phyloP scores from a whole-genome alignment of 2,113 vertebrate genomes.

The Plotosus lineatus region DNA sequence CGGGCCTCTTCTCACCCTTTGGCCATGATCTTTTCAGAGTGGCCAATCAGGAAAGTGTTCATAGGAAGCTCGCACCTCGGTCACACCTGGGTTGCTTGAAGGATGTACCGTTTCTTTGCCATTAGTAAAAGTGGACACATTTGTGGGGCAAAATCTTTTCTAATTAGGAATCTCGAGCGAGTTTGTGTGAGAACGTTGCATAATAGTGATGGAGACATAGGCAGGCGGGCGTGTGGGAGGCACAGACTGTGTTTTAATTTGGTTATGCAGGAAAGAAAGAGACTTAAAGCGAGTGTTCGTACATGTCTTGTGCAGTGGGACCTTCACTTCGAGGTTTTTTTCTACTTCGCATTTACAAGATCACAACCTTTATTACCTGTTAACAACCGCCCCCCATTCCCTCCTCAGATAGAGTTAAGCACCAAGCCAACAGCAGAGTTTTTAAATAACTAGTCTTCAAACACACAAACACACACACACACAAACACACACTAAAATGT shows the following conservation, averaged over 20 bases:
- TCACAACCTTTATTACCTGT: not conserved
- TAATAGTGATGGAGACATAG: conserved; percentile 24
- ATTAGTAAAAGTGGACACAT: not conserved
- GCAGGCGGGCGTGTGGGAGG: conserved; percentile 33
- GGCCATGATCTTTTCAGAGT: not conserved
- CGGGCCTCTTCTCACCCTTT: not conserved
- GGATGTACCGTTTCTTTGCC: not conserved
- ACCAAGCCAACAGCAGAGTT: conserved; percentile 14
- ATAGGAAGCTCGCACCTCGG: not conserved
- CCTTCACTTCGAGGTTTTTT: conserved; percentile 31
- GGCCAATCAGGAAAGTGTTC: not conserved
- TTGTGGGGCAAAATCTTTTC: not conserved
- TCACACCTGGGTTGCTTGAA: not conserved
- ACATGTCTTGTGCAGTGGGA: not conserved
- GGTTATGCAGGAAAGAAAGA: conserved; percentile 26
- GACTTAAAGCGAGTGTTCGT: not conserved
- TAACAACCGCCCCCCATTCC: not conserved
- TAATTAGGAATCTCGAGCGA: not conserved
- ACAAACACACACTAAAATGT: not conserved
- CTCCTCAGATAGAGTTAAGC: not conserved
- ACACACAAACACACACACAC: not conserved
- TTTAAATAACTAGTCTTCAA: conserved; percentile 20
- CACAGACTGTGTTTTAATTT: conserved; percentile 40
- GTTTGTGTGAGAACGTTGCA: conserved; percentile 17
- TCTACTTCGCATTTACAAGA: not conserved